Conservation (phyloP, 2,888 invertebrate genomes). For the Lepidochitona cinerea region DNA sequence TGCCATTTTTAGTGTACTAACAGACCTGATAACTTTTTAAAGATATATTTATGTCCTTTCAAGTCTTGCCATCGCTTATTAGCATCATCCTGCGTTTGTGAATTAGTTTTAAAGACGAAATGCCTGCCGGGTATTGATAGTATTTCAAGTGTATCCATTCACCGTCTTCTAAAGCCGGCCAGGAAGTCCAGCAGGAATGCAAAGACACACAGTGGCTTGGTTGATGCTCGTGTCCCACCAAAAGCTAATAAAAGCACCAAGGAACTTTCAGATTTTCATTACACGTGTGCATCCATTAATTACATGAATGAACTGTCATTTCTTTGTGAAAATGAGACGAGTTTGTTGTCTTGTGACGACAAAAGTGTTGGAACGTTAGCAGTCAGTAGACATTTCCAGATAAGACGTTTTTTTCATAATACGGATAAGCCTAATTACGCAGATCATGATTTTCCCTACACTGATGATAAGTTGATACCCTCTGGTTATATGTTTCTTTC, state of each 20-base stretch:
- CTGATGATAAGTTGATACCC: background rate
- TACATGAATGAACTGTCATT: background rate
- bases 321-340: background rate
- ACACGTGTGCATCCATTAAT: background rate
- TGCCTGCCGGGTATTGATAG: no score
- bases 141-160: background rate
- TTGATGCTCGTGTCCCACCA: background rate
- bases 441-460: background rate
- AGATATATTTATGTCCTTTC: no score
- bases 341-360: background rate
- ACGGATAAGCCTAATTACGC: background rate
- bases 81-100: background rate
- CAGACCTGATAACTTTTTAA: no score
- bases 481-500: background rate
- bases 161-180: background rate
- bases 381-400: no score
- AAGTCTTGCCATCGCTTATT: no score
- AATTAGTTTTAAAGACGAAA: background rate
- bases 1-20: no score
- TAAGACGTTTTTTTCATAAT: background rate
- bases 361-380: no score
- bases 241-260: background rate
- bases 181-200: background rate
- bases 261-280: background rate
- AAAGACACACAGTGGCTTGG: background rate